Conservation (phyloP, 2,113 vertebrate genomes). For the Zosterops lateralis region DNA sequence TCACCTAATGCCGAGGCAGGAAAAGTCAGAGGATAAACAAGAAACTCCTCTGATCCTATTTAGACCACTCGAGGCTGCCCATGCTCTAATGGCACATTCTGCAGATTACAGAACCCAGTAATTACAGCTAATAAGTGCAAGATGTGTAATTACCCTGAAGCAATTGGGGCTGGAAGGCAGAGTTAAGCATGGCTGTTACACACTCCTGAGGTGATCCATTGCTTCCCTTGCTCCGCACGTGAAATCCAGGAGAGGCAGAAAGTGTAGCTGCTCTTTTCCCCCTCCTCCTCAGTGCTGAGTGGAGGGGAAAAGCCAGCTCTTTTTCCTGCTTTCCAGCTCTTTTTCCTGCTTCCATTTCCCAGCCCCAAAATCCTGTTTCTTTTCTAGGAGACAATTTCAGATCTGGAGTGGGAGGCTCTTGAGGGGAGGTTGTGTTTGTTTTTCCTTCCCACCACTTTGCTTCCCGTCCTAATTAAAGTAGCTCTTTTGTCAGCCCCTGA, state of each 20-base stretch:
- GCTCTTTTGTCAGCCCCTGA: background rate
- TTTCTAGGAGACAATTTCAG: background rate
- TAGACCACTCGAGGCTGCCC: background rate
- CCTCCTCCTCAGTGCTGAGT: fast-evolving
- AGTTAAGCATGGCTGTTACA: background rate
- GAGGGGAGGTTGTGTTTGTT: background rate
- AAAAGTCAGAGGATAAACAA: background rate
- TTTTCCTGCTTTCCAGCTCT: background rate
- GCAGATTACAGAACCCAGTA: background rate
- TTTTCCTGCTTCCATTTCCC: background rate
- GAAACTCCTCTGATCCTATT: background rate
- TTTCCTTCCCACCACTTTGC: background rate
- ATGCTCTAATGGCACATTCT: background rate
- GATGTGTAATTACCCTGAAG: slow-evolving; percentile 23
- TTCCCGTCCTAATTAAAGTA: background rate
- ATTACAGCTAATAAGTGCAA: slow-evolving; percentile 53
- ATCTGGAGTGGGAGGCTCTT: background rate
- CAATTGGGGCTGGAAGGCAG: background rate
- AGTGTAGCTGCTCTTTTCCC: background rate
- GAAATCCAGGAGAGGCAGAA: background rate
- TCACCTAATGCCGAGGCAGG: background rate
- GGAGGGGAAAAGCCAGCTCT: background rate
- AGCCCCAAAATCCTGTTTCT: background rate
- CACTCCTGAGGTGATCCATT: background rate
- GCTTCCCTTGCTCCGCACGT: fast-evolving